These are phyloP conservation scores for Vireo altiloquus DNA, from an alignment of 2,113 vertebrate genomes.

Conservation along the genomic window DNA sequence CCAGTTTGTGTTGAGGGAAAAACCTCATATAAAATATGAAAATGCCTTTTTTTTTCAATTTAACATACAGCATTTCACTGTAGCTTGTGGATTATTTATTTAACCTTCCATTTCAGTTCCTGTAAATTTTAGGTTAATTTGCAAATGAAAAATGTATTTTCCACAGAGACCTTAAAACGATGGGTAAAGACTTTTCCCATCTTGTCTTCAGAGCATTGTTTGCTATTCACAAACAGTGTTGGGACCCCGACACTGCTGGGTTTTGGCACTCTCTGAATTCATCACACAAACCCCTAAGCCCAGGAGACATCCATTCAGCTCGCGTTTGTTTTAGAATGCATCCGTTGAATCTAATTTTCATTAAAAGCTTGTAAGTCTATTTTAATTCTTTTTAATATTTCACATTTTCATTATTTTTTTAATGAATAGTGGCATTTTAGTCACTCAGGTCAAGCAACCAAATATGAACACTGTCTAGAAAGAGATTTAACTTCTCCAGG, in stretches of 20 bases:
- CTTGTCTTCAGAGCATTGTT: not conserved
- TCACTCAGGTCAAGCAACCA: not conserved
- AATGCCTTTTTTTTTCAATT: not conserved
- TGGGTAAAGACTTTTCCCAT: not conserved
- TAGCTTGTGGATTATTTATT: not conserved
- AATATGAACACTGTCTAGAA: not conserved
- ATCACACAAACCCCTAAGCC: not conserved
- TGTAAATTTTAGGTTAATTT: not conserved
- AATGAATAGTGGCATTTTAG: not conserved
- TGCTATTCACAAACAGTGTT: not conserved
- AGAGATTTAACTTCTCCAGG: not conserved
- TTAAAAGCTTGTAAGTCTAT: not conserved
- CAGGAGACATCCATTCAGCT: not conserved
- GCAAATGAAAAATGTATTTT: constrained; percentile 12
- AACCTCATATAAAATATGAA: not conserved
- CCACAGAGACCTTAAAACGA: not conserved
- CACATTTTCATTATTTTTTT: not conserved
- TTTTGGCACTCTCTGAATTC: not conserved
- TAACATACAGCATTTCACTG: not conserved
- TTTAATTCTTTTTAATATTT: constrained; percentile 45
- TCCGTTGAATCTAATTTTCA: constrained; percentile 19
- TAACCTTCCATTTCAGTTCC: not conserved
- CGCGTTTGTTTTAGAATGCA: not conserved
- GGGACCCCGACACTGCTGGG: not conserved
- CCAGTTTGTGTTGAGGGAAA: not conserved